A percentile compares a stretch with the other conserved stretches of the same genome.
phyloP scores from a whole-genome alignment of 2,113 vertebrate genomes.

The Furnarius figulus region DNA sequence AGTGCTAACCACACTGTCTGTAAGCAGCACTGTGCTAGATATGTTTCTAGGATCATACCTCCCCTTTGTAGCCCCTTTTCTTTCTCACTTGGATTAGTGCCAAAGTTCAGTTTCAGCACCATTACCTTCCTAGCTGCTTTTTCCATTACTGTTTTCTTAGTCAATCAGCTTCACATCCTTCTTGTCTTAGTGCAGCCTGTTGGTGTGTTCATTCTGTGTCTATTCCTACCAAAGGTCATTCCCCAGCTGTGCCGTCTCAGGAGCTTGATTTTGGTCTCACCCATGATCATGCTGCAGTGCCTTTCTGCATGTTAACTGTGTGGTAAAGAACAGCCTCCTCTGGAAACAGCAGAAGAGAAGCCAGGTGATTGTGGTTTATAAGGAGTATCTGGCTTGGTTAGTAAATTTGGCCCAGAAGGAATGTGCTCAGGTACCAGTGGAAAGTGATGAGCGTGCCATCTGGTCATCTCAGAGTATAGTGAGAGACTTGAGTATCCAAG shows the following conservation, averaged over 20 bases:
- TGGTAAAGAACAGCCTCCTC: neutral
- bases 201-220: neutral
- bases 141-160: neutral
- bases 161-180: neutral
- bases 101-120: neutral
- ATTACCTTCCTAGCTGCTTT: neutral
- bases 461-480: neutral
- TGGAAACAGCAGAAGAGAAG: neutral
- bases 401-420: neutral
- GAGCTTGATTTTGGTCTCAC: neutral
- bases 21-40: neutral
- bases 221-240: neutral
- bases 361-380: neutral
- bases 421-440: neutral
- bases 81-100: neutral
- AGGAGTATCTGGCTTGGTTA: neutral
- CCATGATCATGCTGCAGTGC: neutral
- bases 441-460: neutral
- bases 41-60: fast-evolving
- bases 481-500: neutral
- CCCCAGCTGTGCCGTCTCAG: neutral
- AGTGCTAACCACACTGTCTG: neutral
- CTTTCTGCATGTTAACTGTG: neutral
- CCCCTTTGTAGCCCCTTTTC: neutral
- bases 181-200: neutral